These are phyloP conservation scores for Drosophila kuntzei DNA, from an alignment of 2,888 invertebrate species.

Conservation along the genomic window DNA sequence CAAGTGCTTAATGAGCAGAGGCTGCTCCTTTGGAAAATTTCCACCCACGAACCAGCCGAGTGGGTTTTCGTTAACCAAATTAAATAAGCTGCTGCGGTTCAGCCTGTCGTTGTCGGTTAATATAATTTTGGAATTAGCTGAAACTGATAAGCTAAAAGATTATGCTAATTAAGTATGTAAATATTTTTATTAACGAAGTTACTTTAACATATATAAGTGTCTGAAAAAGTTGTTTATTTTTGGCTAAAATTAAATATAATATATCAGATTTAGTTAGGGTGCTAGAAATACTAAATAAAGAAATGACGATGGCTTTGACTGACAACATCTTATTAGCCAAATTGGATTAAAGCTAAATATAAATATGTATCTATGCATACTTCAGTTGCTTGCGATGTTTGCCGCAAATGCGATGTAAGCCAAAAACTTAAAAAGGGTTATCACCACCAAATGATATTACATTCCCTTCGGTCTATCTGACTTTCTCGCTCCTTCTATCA, in stretches of 20 bases:
- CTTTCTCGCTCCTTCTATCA: background rate
- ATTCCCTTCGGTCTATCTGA: conserved; percentile 7
- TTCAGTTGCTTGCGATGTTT: conserved; percentile 36
- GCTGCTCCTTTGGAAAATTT: background rate
- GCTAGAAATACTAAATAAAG: background rate
- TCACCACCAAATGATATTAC: conserved; percentile 57
- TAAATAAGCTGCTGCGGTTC: conserved; percentile 16
- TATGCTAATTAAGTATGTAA: background rate
- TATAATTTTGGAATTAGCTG: background rate
- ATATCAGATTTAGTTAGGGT: background rate
- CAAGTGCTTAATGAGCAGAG: conserved; percentile 3
- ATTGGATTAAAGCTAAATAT: conserved; percentile 64
- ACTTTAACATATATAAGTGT: background rate
- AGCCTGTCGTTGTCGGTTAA: background rate
- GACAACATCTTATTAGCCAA: conserved; percentile 68
- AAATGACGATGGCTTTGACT: conserved; percentile 22
- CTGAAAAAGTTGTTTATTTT: background rate
- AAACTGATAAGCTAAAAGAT: conserved; percentile 3
- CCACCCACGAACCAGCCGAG: background rate
- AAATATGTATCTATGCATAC: conserved; percentile 11
- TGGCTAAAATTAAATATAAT: background rate
- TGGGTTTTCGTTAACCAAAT: conserved; percentile 7
- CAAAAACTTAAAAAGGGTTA: conserved; percentile 73
- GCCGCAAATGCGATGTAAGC: conserved; percentile 29
- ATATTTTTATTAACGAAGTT: background rate